phyloP scores from a whole-genome alignment of 2,797 vertebrate species.

The Gymnothorax reevesii region DNA sequence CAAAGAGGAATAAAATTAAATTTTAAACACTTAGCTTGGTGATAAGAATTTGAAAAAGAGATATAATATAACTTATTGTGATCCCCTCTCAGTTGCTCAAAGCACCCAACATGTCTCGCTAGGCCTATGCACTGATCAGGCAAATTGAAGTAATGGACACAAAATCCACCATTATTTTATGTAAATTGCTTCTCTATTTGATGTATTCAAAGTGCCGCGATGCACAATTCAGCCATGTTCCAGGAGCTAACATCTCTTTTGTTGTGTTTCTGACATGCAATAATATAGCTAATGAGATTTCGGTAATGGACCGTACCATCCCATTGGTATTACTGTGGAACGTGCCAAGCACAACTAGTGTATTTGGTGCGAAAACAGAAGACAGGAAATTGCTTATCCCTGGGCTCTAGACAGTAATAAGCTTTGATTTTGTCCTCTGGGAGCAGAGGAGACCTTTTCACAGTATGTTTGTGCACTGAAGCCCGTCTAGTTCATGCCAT shows the following conservation, averaged over 20 bases:
- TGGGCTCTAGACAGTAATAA: slow-evolving; percentile 42
- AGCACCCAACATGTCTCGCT: not conserved
- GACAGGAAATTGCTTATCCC: slow-evolving; percentile 39
- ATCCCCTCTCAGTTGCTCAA: not conserved
- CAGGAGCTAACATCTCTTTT: slow-evolving; percentile 17
- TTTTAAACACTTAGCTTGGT: not conserved
- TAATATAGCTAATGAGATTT: slow-evolving; percentile 48
- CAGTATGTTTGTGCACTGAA: slow-evolving; percentile 20
- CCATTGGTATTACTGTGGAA: slow-evolving; percentile 44
- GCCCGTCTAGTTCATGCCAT: slow-evolving; percentile 11
- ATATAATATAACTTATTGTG: not conserved
- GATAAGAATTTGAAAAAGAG: not conserved
- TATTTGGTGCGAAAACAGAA: slow-evolving; percentile 24
- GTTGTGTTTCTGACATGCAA: slow-evolving; percentile 43
- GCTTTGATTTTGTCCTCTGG: slow-evolving; percentile 43
- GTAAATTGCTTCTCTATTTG: not conserved
- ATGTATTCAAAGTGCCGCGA: not conserved
- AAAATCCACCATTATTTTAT: not conserved
- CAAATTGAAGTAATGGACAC: not conserved
- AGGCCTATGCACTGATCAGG: not conserved
- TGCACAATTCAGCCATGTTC: slow-evolving; percentile 42
- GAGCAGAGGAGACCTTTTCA: slow-evolving; percentile 30
- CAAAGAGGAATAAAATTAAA: not conserved
- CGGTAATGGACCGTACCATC: slow-evolving; percentile 47
- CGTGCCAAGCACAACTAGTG: slow-evolving; percentile 30